phyloP scores from a whole-genome alignment of 2,797 vertebrate genomes.

The Smutsia temminckii region DNA sequence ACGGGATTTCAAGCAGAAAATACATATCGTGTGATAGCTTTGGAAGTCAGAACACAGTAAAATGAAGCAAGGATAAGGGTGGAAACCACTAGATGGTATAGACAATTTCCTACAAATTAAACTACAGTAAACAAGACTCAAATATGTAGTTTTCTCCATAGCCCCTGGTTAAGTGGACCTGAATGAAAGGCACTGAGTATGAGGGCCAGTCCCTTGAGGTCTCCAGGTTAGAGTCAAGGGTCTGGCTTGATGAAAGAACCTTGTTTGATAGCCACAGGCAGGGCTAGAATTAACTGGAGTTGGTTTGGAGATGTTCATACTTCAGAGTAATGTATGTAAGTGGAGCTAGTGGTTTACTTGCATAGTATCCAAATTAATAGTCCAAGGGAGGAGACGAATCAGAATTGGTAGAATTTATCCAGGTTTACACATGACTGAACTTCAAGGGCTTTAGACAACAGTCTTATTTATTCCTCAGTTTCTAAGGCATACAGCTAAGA shows the following conservation, averaged over 20 bases:
- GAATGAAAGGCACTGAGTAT: neutral
- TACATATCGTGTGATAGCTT: neutral
- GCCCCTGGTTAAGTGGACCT: neutral
- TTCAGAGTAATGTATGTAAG: neutral
- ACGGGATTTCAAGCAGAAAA: constrained; percentile 28
- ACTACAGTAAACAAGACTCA: neutral
- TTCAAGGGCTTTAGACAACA: neutral
- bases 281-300: neutral
- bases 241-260: neutral
- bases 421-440: constrained; percentile 12
- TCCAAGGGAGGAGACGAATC: neutral
- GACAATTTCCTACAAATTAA: neutral
- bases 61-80: neutral
- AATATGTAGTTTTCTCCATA: neutral
- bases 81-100: neutral
- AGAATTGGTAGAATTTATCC: neutral
- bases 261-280: neutral
- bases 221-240: neutral
- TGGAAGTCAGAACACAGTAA: neutral
- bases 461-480: neutral
- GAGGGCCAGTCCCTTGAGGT: neutral
- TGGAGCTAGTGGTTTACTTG: neutral
- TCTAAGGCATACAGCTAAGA: constrained; percentile 11
- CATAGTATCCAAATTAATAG: neutral
- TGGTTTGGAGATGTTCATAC: neutral